Evolutionary conservation across 2,888 invertebrate species (phyloP), one percentile per base, ranked within the genome.

Genomic region (Leptopterna dolabrata): DNA sequence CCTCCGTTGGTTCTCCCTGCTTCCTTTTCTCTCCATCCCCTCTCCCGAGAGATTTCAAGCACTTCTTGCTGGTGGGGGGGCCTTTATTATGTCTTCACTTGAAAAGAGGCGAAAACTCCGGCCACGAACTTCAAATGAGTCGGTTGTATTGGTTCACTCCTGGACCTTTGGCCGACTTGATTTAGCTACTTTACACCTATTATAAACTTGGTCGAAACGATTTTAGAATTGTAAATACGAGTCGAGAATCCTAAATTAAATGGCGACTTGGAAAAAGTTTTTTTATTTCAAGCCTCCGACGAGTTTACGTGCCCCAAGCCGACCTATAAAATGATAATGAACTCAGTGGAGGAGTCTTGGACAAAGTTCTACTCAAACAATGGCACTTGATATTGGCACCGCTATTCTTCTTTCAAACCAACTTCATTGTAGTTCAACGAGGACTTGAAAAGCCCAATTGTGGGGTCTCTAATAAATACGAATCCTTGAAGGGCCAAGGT

Each of bases 201-300:
- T 63, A 63, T 63, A 63, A 63, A 63, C 63, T 63, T 63, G 24
- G 63, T 0, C 63, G 63, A 63, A 63, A 63, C 63, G 63, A 63
- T 63, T 63, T 63, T 63, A 63, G 63, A 63, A 63, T 63, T 63
- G 63, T 63, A 63, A 63, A 55, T 55, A 63, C 63, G 63, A 63
- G 63, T 63, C 63, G 24, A 24, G 63, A 63, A 63, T 63, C 63
- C 13, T 24, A 63, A 63, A 63, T 24, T 63, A 24, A 24, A 63
- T 24, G 63, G 63, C 24, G 63, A 51, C 51, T 51, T 51, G 14
- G 51, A n/a, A 51, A 63, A 63, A 63, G 9, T 24, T 51, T 51
- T 63, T 63, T 63, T 63, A 24, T 63, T 63, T 63, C 24, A 27
- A 63, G 63, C 63, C 63, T 63, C 24, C 63, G 19, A 47, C 47